phyloP scores from a whole-genome alignment of 2,113 vertebrate genomes.

The Hystrix brachyura region DNA sequence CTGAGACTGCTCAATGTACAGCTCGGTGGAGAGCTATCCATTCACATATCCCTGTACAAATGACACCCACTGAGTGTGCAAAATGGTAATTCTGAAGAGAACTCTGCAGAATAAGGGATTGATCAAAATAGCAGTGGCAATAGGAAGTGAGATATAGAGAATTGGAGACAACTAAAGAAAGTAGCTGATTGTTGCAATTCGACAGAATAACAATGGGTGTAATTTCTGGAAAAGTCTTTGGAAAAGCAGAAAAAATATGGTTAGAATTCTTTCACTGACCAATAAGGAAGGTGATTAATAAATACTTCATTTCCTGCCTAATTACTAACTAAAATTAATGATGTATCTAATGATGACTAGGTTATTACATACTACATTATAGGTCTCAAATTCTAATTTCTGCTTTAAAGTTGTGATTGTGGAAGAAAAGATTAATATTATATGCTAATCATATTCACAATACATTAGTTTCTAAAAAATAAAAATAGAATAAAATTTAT shows the following conservation, averaged over 20 bases:
- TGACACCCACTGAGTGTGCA: background rate
- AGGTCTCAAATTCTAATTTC: background rate
- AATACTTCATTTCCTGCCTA: background rate
- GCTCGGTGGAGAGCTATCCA: background rate
- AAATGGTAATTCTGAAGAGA: background rate
- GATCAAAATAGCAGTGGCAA: background rate
- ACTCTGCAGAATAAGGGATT: background rate
- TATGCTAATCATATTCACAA: background rate
- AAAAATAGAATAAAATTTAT: background rate
- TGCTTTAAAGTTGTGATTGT: background rate
- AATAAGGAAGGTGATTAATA: conserved; percentile 15
- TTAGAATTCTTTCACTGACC: background rate
- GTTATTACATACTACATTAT: background rate
- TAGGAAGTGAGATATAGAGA: background rate
- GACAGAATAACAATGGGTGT: background rate
- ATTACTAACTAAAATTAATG: background rate
- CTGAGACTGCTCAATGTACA: background rate
- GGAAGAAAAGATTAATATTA: background rate
- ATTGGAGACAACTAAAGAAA: background rate
- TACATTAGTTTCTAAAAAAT: background rate
- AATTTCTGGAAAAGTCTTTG: background rate
- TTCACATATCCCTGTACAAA: background rate
- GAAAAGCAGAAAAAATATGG: background rate
- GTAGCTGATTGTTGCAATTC: background rate
- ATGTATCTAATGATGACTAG: background rate